Base-by-base conservation (phyloP, 2,797 vertebrate genomes). In the Chelidonichthys spinosus region DNA sequence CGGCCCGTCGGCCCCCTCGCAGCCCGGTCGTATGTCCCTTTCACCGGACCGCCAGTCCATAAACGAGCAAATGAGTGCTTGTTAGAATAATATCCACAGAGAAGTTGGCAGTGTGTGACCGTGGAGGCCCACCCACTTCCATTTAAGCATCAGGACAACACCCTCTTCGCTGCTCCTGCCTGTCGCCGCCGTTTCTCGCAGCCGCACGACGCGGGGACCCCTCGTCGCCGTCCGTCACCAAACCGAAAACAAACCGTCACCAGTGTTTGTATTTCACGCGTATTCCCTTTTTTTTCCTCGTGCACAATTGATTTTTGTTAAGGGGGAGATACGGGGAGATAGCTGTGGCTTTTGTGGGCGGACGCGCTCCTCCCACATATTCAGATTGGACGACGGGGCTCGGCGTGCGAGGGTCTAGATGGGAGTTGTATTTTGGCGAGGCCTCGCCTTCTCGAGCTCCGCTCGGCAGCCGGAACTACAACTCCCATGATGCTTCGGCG, bases 341-440 rank as follows among this genome's bases (percentile, higher is more conserved):
- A 89, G 89, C 90, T 86, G 90, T 92, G 90, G 92, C 92, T 94
- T 93, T 94, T 93, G 92, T 95, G 94, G 94, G 95, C 94, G 94
- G 94, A 93, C 79, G 83, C 85, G 92, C 93, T 90, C 94, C 95
- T 93, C 95, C 95, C 93, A 94, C 93, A 87, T 95, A 94, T 95
- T 95, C 94, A 94, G 93, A 96, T 95, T 94, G 93, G 93, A 90
- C 85, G 88, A 84, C 73, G 82, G 87, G 64, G 63, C 84, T 91
- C 89, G 76, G 89, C 83, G 81, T 87, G 90, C 92, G 94, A 92
- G 84, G 86, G 92, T 92, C 81, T 79, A 85, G 81, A 91, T 95
- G 95, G 95, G 93, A 93, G 90, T 93, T 95, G 95, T 96, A 95
- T 95, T 93, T 91, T 92, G 82, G 49, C 36, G 76, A 91, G 46